These are phyloP conservation scores for Nilaparvata lugens DNA, from an alignment of 1,140 invertebrate species.

Conservation along the genomic window DNA sequence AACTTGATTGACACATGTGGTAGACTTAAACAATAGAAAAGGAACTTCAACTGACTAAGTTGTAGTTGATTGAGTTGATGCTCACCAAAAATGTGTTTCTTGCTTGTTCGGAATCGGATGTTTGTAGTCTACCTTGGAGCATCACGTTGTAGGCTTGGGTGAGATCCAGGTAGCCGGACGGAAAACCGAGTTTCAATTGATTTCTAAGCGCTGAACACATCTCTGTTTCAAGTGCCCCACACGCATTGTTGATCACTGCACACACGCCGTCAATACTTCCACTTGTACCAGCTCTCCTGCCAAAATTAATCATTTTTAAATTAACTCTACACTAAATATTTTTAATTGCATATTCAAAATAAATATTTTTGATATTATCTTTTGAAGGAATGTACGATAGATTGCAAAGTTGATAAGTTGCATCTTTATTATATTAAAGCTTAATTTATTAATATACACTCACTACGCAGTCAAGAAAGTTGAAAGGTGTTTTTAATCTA, in stretches of 20 bases:
- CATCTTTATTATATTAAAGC: too few species aligned
- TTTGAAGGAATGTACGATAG: too few species aligned
- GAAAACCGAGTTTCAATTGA: conserved; percentile 73
- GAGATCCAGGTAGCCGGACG: conserved; percentile 73
- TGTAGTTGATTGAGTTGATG: too few species aligned
- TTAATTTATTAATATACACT: too few species aligned
- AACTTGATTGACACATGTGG: too few species aligned
- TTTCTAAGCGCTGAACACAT: conserved; percentile 68
- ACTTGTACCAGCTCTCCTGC: conserved; percentile 76
- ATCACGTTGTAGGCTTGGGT: conserved; percentile 71
- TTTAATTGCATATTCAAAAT: background rate
- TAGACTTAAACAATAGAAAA: too few species aligned
- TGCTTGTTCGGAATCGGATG: conserved; percentile 69
- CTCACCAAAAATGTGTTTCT: conserved; percentile 58
- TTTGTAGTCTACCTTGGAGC: conserved; percentile 68
- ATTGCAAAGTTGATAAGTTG: too few species aligned
- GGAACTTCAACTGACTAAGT: too few species aligned
- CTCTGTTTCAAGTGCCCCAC: conserved; percentile 77
- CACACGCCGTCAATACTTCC: conserved; percentile 92
- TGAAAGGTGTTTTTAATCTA: too few species aligned
- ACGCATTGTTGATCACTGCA: conserved; percentile 92
- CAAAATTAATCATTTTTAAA: conserved; percentile 24
- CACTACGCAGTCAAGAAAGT: too few species aligned
- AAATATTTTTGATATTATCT: too few species aligned
- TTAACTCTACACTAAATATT: too few species aligned